phyloP scores from a whole-genome alignment of 2,888 invertebrate genomes.

The Drosophila paracracens region DNA sequence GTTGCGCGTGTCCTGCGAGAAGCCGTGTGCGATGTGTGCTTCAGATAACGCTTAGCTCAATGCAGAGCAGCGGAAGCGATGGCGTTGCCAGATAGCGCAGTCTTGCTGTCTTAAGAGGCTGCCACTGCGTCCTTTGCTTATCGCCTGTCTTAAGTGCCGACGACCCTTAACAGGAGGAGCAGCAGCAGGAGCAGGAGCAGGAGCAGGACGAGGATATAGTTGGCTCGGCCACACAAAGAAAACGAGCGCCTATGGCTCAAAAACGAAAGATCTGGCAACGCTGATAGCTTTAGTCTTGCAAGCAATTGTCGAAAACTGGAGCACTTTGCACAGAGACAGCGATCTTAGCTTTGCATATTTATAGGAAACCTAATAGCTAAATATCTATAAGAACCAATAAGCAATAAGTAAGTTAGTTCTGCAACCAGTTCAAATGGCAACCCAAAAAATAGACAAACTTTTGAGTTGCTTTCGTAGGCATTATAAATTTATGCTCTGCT shows the following conservation, averaged over 20 bases:
- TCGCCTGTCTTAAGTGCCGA: conserved; percentile 24
- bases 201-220: not conserved
- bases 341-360: not conserved
- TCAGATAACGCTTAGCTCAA: conserved; percentile 46
- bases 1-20: conserved; percentile 28
- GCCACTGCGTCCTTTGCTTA: conserved; percentile 21
- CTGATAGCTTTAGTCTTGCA: conserved; percentile 24
- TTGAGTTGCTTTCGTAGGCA: not conserved
- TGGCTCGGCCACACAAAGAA: not conserved
- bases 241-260: conserved; percentile 2
- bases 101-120: conserved; percentile 23
- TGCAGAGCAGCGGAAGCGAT: conserved; percentile 61
- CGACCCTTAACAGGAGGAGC: conserved; percentile 22
- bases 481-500: not conserved
- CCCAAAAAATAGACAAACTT: not conserved
- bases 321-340: not conserved
- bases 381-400: not conserved
- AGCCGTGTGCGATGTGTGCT: conserved; percentile 56
- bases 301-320: conserved; percentile 10
- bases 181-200: not conserved
- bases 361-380: not conserved
- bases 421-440: not conserved
- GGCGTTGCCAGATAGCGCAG: conserved; percentile 62
- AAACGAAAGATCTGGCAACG: conserved; percentile 39
- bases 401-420: not conserved